phyloP scores from a whole-genome alignment of 2,113 vertebrate species.

The Thalassarche chlororhynchos region DNA sequence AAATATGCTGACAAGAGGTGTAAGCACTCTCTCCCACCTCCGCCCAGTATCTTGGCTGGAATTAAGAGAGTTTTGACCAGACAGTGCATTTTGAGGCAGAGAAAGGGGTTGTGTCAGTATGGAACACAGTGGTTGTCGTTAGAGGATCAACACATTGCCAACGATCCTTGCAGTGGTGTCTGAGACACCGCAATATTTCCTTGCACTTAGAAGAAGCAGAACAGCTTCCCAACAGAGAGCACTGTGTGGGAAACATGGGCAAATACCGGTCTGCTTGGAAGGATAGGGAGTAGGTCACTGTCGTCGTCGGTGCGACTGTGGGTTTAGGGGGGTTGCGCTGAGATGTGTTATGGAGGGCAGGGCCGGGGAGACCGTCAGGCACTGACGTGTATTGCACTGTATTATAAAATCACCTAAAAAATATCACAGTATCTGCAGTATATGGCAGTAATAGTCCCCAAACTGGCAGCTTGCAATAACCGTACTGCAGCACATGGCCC shows the following conservation, averaged over 20 bases:
- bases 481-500: neutral
- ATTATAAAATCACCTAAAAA: neutral
- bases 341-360: neutral
- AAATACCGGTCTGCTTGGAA: neutral
- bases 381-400: neutral
- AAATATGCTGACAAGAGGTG: neutral
- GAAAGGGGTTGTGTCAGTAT: neutral
- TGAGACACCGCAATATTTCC: neutral
- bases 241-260: neutral
- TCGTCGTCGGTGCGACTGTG: fast-evolving
- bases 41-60: neutral
- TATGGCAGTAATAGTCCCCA: neutral
- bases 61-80: neutral
- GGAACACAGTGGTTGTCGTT: neutral
- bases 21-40: neutral
- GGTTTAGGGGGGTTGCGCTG: neutral
- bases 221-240: neutral
- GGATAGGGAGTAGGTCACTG: neutral
- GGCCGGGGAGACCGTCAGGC: neutral
- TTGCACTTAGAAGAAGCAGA: neutral
- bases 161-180: neutral
- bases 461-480: neutral
- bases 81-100: neutral
- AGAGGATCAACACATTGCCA: neutral
- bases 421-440: neutral